Base-by-base conservation (phyloP, 1,140 invertebrate species). In the Cydia pomonella region DNA sequence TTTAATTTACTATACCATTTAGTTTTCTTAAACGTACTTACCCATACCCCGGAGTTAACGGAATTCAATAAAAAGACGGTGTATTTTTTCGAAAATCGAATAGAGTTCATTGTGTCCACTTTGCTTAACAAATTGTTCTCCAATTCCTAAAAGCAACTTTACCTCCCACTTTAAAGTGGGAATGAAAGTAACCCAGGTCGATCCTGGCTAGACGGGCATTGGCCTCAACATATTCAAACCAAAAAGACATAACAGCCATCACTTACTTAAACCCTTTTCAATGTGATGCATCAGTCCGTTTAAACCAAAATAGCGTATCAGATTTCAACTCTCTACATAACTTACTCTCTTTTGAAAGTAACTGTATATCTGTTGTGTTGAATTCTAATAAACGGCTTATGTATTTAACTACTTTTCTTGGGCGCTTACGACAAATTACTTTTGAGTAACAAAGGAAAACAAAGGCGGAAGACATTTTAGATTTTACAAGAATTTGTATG, bases 141-240 rank as follows among this genome's bases (percentile, higher is more conserved):
- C 47, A 50, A 50, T n/a, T 18, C 16, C 53, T 23, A 59, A 23
- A 23, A 59, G 53, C 53, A 59, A 59, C 18, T 23, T 59, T 23
- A 59, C 53, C 21, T 23, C 21, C 53, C 10, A 59, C n/a, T 59
- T 50, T 50, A 59, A 59, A 59, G 53, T 59, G 21, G 21, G 21
- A n/a, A 23, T 59, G 53, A 59, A 21, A 59, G 23, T 59, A 59
- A 9, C 18, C 21, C 18, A 18, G 53, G 53, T 59, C 53, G 53
- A 59, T 59, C 21, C 21, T 59, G 53, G 53, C 53, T 59, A 59
- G 53, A 59, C 53, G 21, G 53, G 53, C 53, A 59, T 59, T 59
- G 53, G 53, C 53, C 53, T 59, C 21, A n/a, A 23, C 53, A 23
- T 7, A 23, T 6, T 12, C 1, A 23, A 23, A 59, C 53, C 10